A percentile compares a stretch with the other conserved stretches of the same genome.
These are phyloP conservation scores for Tachycineta bicolor DNA, from an alignment of 2,113 vertebrate genomes.

Conservation along the genomic window DNA sequence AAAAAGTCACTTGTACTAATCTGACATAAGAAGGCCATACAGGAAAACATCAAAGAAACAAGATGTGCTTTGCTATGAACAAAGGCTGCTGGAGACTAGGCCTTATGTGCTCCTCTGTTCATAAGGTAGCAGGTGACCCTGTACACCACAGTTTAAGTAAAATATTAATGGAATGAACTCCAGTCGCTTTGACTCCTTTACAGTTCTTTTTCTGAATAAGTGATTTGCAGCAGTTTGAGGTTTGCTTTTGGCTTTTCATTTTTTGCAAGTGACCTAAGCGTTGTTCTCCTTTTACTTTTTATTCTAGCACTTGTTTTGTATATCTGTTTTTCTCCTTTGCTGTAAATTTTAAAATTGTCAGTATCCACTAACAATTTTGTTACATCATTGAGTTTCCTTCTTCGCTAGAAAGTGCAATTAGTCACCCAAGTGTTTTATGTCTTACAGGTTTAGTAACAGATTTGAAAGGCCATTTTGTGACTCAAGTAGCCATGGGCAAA, in stretches of 20 bases:
- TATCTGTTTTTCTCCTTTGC: not conserved
- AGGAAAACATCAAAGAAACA: not conserved
- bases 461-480: constrained; percentile 96
- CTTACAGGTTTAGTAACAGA: constrained; percentile 92
- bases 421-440: not conserved
- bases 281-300: not conserved
- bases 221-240: not conserved
- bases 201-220: not conserved
- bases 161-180: not conserved
- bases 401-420: not conserved
- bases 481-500: constrained; percentile 98
- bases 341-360: not conserved
- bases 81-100: not conserved
- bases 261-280: not conserved
- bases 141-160: not conserved
- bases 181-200: not conserved
- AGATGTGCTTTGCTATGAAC: not conserved
- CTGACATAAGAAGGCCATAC: not conserved
- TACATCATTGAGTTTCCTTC: not conserved
- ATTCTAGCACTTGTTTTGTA: not conserved
- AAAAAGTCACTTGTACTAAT: not conserved
- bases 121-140: not conserved
- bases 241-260: not conserved
- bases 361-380: not conserved
- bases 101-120: not conserved